phyloP scores from a whole-genome alignment of 2,113 vertebrate genomes.

The Muscicapa adusta region DNA sequence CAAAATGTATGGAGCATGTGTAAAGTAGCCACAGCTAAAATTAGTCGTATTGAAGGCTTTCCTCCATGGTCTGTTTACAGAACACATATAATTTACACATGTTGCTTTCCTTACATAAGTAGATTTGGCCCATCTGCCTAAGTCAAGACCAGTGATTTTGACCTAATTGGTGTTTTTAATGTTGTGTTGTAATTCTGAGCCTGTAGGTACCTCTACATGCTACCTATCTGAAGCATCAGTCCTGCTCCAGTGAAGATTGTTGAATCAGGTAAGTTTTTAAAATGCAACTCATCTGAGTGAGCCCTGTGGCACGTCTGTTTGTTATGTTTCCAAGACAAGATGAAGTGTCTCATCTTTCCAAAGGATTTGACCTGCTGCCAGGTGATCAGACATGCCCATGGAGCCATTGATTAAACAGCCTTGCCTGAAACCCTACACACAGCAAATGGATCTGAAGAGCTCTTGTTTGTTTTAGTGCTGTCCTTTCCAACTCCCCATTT shows the following conservation, averaged over 20 bases:
- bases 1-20: neutral
- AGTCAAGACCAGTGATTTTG: neutral
- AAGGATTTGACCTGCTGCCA: neutral
- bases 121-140: neutral
- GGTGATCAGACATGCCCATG: neutral
- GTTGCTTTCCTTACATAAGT: neutral
- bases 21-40: neutral
- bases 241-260: neutral
- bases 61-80: neutral
- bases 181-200: fast-evolving
- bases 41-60: neutral
- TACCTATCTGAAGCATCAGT: neutral
- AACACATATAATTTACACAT: neutral
- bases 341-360: neutral
- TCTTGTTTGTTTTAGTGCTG: neutral
- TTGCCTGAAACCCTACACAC: neutral
- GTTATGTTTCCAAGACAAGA: neutral
- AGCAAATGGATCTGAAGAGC: neutral
- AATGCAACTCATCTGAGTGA: neutral
- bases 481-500: neutral
- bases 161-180: neutral
- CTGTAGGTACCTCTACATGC: neutral
- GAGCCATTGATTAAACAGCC: neutral
- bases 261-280: neutral
- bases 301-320: neutral